Conservation (phyloP, 2,888 invertebrate species). For the Cosmorhoe ocellata region DNA sequence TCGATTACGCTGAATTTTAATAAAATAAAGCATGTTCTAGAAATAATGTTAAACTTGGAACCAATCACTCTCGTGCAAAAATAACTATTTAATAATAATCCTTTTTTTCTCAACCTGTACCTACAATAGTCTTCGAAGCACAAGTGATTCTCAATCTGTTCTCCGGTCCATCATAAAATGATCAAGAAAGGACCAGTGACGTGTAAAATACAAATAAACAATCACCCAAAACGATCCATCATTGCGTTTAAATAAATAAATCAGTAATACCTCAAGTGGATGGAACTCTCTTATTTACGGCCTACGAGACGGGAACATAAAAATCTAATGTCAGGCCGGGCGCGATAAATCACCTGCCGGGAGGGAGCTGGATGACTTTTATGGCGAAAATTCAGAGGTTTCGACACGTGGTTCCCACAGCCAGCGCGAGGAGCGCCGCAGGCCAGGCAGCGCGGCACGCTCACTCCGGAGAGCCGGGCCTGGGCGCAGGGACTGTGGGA, state of each 20-base stretch:
- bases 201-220: conserved; percentile 17
- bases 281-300: conserved; percentile 66
- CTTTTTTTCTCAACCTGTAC: no score
- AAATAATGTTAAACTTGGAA: no score
- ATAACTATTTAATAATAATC: no score
- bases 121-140: no score
- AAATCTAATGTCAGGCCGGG: conserved; percentile 64
- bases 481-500: no score
- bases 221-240: conserved; percentile 54
- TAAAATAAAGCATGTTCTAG: no score
- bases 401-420: conserved; percentile 66
- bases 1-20: no score
- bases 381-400: conserved; percentile 66
- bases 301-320: conserved; percentile 69
- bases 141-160: no score
- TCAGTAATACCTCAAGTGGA: conserved; percentile 53
- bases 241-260: conserved; percentile 71
- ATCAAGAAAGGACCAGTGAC: not conserved
- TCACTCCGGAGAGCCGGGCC: no score
- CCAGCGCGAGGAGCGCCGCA: conserved; percentile 41
- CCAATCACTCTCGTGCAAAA: no score
- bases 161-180: no score
- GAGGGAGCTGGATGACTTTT: conserved; percentile 48
- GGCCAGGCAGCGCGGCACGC: no score
- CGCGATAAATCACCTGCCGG: conserved; percentile 31